Base-by-base conservation (phyloP, 2,113 vertebrate genomes). In the Turnix velox region DNA sequence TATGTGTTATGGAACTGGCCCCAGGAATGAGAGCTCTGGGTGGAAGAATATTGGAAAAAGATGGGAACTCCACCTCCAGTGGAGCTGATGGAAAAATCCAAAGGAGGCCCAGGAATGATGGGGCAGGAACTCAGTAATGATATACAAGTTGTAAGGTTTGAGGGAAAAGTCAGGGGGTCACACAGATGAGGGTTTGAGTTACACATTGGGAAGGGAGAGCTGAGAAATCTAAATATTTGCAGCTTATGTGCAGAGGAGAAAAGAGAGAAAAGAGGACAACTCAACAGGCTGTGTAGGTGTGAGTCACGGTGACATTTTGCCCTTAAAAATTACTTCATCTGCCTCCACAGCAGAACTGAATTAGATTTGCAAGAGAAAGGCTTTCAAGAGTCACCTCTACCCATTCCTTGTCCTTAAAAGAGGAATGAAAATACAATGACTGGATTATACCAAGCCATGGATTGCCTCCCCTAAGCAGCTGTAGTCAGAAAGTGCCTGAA, bases 21-120 rank as follows among this genome's bases (percentile, higher is more conserved):
- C 87, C 82, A 88, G 62, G 37, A 95, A 96, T 75, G 81, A 77
- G 62, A 67, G 28, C 1, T 1, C 37, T 63, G 39, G 18, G 8
- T 78, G 67, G 83, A 94, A 88, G 68, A 75, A 93, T 94, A 94
- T 80, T 93, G 80, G 83, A 93, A 95, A 95, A 96, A 96, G 48
- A 94, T 93, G 80, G 58, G 58, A 92, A 73, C 49, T 75, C 58
- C 46, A 68, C 42, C 62, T 91, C 45, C 65, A 90, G 39, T 33
- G 45, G 79, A 52, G 49, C 58, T 75, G 77, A 78, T 84, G 71
- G 92, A 92, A 93, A 84, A 87, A 62, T 90, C 87, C 57, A 88
- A 86, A 88, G 61, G 76, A 83, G 73, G 58, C 83, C 48, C 73
- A 67, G 77, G 62, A 92, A 88, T 69, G 31, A 74, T 63, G 58